These are phyloP conservation scores for Rhineura floridana DNA, from an alignment of 2,113 vertebrate genomes.

Conservation along the genomic window DNA sequence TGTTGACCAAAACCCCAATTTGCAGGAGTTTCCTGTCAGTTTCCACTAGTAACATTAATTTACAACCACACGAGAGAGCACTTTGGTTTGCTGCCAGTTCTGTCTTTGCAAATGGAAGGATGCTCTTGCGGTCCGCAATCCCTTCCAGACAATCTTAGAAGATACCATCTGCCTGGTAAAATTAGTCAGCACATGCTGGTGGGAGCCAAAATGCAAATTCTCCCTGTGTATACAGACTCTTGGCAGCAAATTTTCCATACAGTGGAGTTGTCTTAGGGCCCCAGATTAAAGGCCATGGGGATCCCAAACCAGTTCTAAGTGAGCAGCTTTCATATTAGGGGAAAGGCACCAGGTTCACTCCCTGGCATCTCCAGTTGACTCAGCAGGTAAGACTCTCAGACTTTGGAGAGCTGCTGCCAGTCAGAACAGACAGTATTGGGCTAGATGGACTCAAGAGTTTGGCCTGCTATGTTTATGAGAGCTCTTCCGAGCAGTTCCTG, in stretches of 20 bases:
- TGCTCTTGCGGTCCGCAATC: constrained; percentile 13
- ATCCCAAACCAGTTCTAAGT: not conserved
- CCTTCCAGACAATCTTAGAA: constrained; percentile 29
- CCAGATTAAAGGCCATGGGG: not conserved
- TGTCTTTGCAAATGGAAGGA: constrained; percentile 20
- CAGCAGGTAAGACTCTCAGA: not conserved
- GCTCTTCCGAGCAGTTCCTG: not conserved
- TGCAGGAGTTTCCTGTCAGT: constrained; percentile 46
- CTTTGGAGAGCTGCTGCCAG: not conserved
- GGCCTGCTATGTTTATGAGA: not conserved
- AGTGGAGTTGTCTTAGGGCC: not conserved
- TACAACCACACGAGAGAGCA: constrained; percentile 59
- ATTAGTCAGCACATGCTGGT: not conserved
- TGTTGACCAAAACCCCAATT: constrained; percentile 55
- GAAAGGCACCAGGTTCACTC: not conserved
- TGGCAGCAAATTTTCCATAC: not conserved
- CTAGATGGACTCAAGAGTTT: not conserved
- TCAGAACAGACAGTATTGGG: not conserved
- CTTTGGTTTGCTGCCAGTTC: constrained; percentile 62
- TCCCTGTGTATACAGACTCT: not conserved
- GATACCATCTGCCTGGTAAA: not conserved
- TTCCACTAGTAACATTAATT: constrained; percentile 65
- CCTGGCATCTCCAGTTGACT: not conserved
- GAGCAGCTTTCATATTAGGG: not conserved
- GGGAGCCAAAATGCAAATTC: not conserved